Conservation (phyloP, 1,140 invertebrate species). For the Ceratina japonica region DNA sequence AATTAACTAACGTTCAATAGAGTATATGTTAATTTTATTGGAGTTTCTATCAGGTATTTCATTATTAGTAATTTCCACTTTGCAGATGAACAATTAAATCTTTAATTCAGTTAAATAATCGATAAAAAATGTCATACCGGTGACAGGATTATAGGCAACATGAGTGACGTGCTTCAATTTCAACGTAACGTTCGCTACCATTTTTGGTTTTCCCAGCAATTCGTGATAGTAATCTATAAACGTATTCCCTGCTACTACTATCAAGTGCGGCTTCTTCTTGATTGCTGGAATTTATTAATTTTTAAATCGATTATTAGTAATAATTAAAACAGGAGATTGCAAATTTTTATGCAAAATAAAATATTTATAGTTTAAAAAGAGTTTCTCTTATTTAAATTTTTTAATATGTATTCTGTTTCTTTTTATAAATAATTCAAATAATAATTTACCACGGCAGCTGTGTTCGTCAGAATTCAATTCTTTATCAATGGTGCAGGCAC, state of each 20-base stretch:
- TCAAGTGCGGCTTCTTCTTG: conserved; percentile 48
- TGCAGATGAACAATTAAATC: too few species aligned
- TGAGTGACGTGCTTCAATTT: conserved; percentile 53
- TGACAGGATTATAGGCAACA: conserved; percentile 70
- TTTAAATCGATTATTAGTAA: background rate
- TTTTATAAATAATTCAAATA: background rate
- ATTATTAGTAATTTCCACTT: background rate
- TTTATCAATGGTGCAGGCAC: conserved; percentile 89
- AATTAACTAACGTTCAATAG: background rate
- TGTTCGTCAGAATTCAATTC: conserved; percentile 78
- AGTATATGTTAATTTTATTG: background rate
- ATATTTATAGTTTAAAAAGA: too few species aligned
- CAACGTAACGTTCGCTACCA: conserved; percentile 37
- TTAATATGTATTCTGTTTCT: too few species aligned
- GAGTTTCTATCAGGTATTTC: background rate
- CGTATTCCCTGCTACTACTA: conserved; percentile 62
- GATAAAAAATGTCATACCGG: conserved; percentile 55
- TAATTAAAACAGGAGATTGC: too few species aligned
- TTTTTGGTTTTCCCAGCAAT: conserved; percentile 72
- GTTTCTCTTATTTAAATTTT: too few species aligned
- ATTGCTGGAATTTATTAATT: conserved; percentile 49
- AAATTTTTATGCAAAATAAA: too few species aligned
- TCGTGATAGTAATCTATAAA: conserved; percentile 73
- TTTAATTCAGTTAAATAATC: too few species aligned
- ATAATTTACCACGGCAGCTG: conserved; percentile 77